These are phyloP conservation scores for Drosophila putrida DNA, from an alignment of 2,888 invertebrate species.

Conservation along the genomic window DNA sequence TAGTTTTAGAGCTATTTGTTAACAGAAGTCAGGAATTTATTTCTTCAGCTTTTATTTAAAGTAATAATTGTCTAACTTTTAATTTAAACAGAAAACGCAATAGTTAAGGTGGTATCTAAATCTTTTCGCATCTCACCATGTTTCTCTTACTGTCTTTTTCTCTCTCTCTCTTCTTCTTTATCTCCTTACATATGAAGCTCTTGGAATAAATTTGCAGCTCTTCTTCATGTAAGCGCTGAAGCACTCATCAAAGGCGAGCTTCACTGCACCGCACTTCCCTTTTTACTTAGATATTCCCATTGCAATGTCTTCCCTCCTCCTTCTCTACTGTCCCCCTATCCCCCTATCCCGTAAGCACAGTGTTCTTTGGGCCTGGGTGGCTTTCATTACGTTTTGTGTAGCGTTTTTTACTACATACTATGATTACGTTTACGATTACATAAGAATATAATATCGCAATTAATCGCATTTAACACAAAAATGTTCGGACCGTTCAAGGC, in stretches of 20 bases:
- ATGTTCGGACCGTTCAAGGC: slow-evolving; percentile 70
- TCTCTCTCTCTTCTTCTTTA: background rate
- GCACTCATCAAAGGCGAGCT: slow-evolving; percentile 38
- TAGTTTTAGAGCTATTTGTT: too few species aligned
- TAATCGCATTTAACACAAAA: slow-evolving; percentile 82
- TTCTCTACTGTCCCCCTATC: background rate
- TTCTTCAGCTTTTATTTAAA: too few species aligned
- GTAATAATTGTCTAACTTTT: too few species aligned
- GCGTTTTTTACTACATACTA: slow-evolving; percentile 67
- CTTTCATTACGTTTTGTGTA: slow-evolving; percentile 66
- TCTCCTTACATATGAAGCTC: background rate
- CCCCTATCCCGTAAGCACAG: background rate
- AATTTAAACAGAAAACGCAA: too few species aligned
- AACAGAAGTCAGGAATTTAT: too few species aligned
- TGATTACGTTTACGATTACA: slow-evolving; percentile 82
- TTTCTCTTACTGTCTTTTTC: background rate
- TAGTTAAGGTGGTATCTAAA: too few species aligned
- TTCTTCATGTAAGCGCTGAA: background rate
- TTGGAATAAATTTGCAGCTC: background rate
- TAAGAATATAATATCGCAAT: slow-evolving; percentile 83
- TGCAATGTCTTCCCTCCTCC: slow-evolving; percentile 1
- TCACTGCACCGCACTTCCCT: slow-evolving; percentile 49
- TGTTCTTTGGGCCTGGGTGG: slow-evolving; percentile 32
- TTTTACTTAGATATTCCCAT: slow-evolving; percentile 35
- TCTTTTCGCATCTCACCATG: too few species aligned